Base-by-base conservation (phyloP, 2,888 invertebrate species). In the Rhagophthalmus giganteus region DNA sequence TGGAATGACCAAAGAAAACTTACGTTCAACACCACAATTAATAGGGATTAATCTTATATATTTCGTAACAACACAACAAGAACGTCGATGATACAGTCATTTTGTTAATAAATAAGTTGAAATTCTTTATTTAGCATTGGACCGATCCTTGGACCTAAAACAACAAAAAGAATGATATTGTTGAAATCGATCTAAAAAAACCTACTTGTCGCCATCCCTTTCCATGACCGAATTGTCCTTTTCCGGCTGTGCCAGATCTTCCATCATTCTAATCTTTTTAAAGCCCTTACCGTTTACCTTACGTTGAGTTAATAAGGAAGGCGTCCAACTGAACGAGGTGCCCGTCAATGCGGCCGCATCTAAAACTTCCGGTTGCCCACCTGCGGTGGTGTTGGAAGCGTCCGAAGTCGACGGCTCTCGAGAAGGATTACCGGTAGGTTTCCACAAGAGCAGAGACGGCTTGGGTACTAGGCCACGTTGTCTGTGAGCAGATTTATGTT, bases 271-370 rank as follows among this genome's bases (percentile, higher is more conserved):
- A 59, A 59, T 32, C 44, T 67, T 66, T 26, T 7, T n/a, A n/a
- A n/a, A n/a, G 34, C 60, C 58, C 7, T 61, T 52, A 42, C 67
- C 70, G 5, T 40, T 54, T 2, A 63, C 55, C 31, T 69, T 61
- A 31, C 72, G 50, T 48, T 71, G 70, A 27, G 59, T 66, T 44
- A 74, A 55, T 28, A 73, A 61, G 2, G 74, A 72, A 4, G 74
- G 74, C 4, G 74, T 73, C 74, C 74, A 75, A 58, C 72, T 74
- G 59, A 73, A 74, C 20, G 67, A 69, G 45, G 62, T 64, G 39
- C 52, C 59, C 15, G 61, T 42, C 2, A 24, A 27, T 13, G 38
- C 12, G 4, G 39, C 38, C 1, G 38, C 15, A 46, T 38, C 46
- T 38, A 15, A 11, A n/a, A 11, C 7, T n/a, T n/a, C n/a, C n/a